phyloP scores from a whole-genome alignment of 2,113 vertebrate genomes.

The Platichthys flesus region DNA sequence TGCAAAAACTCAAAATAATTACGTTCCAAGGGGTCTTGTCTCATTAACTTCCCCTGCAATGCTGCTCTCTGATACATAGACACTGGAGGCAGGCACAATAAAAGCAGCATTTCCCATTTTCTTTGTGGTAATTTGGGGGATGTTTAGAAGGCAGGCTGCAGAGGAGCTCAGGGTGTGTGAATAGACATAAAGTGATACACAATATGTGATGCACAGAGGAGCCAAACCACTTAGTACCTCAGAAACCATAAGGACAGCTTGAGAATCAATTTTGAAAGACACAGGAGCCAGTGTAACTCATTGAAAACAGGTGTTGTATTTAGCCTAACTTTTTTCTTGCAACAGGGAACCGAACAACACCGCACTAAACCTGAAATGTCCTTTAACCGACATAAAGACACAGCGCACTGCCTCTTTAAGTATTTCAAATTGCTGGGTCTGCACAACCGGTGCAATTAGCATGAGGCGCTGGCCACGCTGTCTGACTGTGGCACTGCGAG shows the following conservation, averaged over 20 bases:
- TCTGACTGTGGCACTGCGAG: slow-evolving; percentile 44
- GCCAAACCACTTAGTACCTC: slow-evolving; percentile 42
- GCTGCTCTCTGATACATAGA: slow-evolving; percentile 7
- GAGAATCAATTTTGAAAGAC: slow-evolving; percentile 48
- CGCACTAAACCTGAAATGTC: slow-evolving; percentile 5
- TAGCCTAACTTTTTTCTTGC: slow-evolving; percentile 9
- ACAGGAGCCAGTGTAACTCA: slow-evolving; percentile 24
- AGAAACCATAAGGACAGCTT: slow-evolving; percentile 25
- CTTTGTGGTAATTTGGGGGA: slow-evolving; percentile 49
- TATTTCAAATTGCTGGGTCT: slow-evolving; percentile 39
- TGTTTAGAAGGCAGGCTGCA: slow-evolving; percentile 42
- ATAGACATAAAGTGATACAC: slow-evolving; percentile 49
- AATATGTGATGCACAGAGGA: slow-evolving; percentile 45
- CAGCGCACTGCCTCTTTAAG: slow-evolving; percentile 17
- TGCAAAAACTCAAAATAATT: not conserved
- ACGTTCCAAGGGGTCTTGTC: not conserved
- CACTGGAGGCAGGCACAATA: slow-evolving; percentile 29
- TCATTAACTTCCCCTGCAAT: slow-evolving; percentile 1
- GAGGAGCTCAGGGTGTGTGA: slow-evolving; percentile 39
- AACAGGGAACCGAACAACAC: slow-evolving; percentile 7
- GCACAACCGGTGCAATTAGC: slow-evolving; percentile 43
- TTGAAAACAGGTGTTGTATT: slow-evolving; percentile 8
- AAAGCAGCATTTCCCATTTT: slow-evolving; percentile 56
- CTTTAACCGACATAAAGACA: slow-evolving; percentile 5
- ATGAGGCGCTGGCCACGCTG: slow-evolving; percentile 34